A percentile compares a stretch with the other conserved stretches of the same genome.
Conservation (phyloP, 2,113 vertebrate genomes). For the Dryoscopus gambensis region DNA sequence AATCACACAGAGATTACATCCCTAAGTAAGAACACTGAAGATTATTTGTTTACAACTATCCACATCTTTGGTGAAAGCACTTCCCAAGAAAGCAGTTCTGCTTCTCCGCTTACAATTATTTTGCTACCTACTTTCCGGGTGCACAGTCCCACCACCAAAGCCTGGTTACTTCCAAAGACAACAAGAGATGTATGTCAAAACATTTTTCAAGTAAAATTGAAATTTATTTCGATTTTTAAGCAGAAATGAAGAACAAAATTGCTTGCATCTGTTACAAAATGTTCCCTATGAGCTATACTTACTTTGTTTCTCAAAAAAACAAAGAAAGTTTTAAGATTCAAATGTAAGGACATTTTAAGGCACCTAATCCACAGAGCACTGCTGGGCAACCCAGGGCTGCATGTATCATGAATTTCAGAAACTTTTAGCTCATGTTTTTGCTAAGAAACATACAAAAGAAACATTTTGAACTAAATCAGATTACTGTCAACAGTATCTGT, state of each 20-base stretch:
- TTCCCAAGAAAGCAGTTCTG: not conserved
- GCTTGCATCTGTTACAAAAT: not conserved
- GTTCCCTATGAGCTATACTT: not conserved
- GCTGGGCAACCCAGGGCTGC: not conserved
- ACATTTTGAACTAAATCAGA: not conserved
- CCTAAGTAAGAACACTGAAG: not conserved
- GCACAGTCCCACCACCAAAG: not conserved
- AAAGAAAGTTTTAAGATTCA: not conserved
- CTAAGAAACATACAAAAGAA: not conserved
- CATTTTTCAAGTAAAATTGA: not conserved
- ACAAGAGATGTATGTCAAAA: rapidly evolving
- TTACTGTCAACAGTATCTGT: not conserved
- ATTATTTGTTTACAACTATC: not conserved
- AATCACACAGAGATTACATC: not conserved
- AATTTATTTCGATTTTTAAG: not conserved
- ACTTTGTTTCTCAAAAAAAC: not conserved
- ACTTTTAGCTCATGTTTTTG: not conserved
- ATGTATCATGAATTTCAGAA: not conserved
- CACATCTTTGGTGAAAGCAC: not conserved
- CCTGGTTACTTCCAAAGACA: not conserved
- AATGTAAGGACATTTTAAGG: not conserved
- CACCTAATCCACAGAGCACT: not conserved
- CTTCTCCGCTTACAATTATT: not conserved
- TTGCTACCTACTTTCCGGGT: not conserved
- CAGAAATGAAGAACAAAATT: not conserved